A percentile compares a stretch with the other conserved stretches of the same genome.
Evolutionary conservation across 2,113 vertebrate genomes (phyloP).

Genomic region (Bufo bufo): DNA sequence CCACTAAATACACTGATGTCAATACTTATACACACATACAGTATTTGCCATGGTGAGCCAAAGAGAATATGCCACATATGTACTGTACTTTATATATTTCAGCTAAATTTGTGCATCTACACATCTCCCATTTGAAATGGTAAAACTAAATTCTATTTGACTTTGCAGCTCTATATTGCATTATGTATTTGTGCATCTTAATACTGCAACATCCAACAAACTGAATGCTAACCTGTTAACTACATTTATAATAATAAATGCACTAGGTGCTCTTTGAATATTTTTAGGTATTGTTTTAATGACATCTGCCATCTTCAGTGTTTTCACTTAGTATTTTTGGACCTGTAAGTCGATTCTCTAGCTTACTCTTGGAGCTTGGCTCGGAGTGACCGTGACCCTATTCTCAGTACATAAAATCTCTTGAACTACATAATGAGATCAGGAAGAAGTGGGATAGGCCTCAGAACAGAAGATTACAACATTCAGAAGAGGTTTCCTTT

Average conservation of each 20-base stretch:
- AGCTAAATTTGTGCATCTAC: too few species aligned
- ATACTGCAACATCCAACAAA: background rate
- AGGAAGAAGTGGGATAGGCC: constrained; percentile 61
- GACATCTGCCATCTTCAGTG: background rate
- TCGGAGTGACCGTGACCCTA: constrained; percentile 76
- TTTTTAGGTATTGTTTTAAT: background rate
- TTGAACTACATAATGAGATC: constrained; percentile 77
- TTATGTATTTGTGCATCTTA: too few species aligned
- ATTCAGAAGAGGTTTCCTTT: constrained; percentile 60
- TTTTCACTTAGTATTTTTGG: background rate
- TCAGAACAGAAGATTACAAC: constrained; percentile 65
- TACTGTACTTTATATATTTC: too few species aligned
- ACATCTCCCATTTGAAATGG: too few species aligned
- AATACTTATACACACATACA: too few species aligned
- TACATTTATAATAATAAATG: background rate
- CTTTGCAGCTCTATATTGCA: too few species aligned
- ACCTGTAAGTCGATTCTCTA: constrained; percentile 69
- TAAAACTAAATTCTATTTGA: too few species aligned
- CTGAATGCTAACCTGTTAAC: too few species aligned
- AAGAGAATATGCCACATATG: too few species aligned
- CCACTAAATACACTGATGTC: too few species aligned
- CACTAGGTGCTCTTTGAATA: background rate
- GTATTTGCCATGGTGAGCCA: too few species aligned
- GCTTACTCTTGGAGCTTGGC: constrained; percentile 69
- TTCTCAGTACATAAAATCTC: constrained; percentile 77